Conservation (phyloP, 2,888 invertebrate genomes). For the Lasius fuliginosus region DNA sequence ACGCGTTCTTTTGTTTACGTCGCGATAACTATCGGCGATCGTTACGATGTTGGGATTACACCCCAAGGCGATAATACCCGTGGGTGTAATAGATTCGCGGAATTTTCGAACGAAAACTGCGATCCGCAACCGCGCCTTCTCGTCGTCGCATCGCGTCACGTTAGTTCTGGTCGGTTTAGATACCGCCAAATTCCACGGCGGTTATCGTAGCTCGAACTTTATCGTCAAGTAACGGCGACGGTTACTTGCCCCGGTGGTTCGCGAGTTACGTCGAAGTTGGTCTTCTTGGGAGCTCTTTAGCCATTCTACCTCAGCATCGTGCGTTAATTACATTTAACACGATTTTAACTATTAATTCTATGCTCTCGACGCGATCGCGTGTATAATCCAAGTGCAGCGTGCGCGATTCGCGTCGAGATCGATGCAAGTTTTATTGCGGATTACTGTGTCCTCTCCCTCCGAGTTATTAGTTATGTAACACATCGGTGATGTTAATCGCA, state of each 20-base stretch:
- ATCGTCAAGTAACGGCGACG: slow-evolving; percentile 56
- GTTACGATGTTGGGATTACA: slow-evolving; percentile 66
- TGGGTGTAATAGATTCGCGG: slow-evolving; percentile 65
- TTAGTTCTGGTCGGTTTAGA: slow-evolving; percentile 49
- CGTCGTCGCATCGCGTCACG: slow-evolving; percentile 25
- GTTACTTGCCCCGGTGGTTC: slow-evolving; percentile 45
- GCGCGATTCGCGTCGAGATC: slow-evolving; percentile 15
- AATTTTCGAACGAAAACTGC: slow-evolving; percentile 60
- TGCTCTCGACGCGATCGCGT: slow-evolving; percentile 25
- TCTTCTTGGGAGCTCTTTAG: background rate
- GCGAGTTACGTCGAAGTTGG: slow-evolving; percentile 53
- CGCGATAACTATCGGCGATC: slow-evolving; percentile 77
- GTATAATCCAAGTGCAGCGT: background rate
- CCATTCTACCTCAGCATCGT: slow-evolving; percentile 15
- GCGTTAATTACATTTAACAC: slow-evolving; percentile 38
- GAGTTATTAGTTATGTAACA: slow-evolving; percentile 40
- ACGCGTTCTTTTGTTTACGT: slow-evolving; percentile 77
- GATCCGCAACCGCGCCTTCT: slow-evolving; percentile 45
- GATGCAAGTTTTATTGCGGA: slow-evolving; percentile 55
- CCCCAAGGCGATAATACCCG: slow-evolving; percentile 55
- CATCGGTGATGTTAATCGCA: slow-evolving; percentile 62
- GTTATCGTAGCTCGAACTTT: slow-evolving; percentile 56
- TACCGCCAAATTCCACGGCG: slow-evolving; percentile 50
- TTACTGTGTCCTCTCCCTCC: slow-evolving; percentile 30
- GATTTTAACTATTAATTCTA: slow-evolving; percentile 30